Base-by-base conservation (phyloP, 2,113 vertebrate species). In the Pitta sordida region DNA sequence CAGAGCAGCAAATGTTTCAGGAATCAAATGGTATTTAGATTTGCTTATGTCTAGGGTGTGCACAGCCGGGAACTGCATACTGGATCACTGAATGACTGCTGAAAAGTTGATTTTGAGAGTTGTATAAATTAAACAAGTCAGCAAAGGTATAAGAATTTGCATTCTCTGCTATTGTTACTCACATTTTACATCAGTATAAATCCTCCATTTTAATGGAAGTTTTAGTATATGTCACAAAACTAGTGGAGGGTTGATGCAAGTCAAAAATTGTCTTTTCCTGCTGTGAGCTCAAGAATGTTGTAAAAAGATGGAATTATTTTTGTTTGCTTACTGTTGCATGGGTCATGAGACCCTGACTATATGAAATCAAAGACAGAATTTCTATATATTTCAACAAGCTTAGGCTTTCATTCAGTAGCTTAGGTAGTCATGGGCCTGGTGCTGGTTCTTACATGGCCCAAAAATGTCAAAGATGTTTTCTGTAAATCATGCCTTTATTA, bases 391-490 rank as follows among this genome's bases (percentile, higher is more conserved):
- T 89, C 32, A 32, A 5, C 34, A 68, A 64, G 48, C 23, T 64
- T 81, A 60, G 74, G 41, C 69, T 92, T 83, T 91, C 13, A 36
- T 69, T 89, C 62, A 30, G 6, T 39, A 8, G 49, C 6, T 52
- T 71, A 68, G 36, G 17, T 64, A 69, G 69, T 84, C 2, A 0
- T 46, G 74, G 58, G 53, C 36, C n/a, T 90, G 27, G n/a, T 83
- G 34, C n/a, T 78, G 56, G 69, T 74, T 88, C 74, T 76, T 82
- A 32, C 6, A 9, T 84, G 74, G 77, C 81, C 73, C 62, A 37
- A 37, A 96, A 91, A 68, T 51, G 74, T 95, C 86, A 82, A 39
- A 93, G 53, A 65, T 52, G 1, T 81, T 92, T 96, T 86, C 80
- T 92, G 52, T 92, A 85, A 94, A 62, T 87, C 62, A 71, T 74